Percentiles rank a stretch among this genome's conserved stretches.
phyloP scores from a whole-genome alignment of 2,888 invertebrate genomes.

The Opisthograptis luteolata region DNA sequence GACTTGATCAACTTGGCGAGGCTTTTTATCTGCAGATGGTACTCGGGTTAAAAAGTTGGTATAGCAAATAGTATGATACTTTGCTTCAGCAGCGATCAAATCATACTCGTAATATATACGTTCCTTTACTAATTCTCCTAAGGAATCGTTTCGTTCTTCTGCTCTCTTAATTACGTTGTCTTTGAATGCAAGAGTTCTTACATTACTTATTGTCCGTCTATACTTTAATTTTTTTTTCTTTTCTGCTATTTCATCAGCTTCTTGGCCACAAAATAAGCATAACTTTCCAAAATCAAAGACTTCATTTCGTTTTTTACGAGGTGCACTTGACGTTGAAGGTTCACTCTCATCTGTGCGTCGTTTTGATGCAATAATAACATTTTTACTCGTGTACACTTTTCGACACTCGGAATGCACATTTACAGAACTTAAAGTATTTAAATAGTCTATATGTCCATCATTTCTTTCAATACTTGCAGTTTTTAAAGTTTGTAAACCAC shows the following conservation, averaged over 20 bases:
- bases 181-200: constrained; percentile 53
- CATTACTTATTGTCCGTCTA: constrained; percentile 47
- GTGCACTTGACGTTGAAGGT: constrained; percentile 38
- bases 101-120: constrained; percentile 46
- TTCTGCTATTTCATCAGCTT: constrained; percentile 50
- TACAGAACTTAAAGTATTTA: constrained; percentile 42
- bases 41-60: constrained; percentile 47
- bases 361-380: constrained; percentile 40
- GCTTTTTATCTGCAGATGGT: constrained; percentile 47
- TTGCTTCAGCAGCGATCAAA: constrained; percentile 51
- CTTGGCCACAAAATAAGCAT: constrained; percentile 57
- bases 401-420: constrained; percentile 42
- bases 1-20: constrained; percentile 53
- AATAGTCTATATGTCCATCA: constrained; percentile 40
- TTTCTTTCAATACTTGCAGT: constrained; percentile 43
- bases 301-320: constrained; percentile 42
- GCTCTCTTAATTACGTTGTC: constrained; percentile 52
- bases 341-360: constrained; percentile 36
- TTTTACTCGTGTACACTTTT: constrained; percentile 43
- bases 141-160: constrained; percentile 51
- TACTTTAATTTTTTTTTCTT: constrained; percentile 45
- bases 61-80: constrained; percentile 55
- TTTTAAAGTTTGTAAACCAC: constrained; percentile 43
- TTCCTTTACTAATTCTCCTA: constrained; percentile 48
- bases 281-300: constrained; percentile 45